Percentiles rank a stretch among this genome's conserved stretches.
Evolutionary conservation across 2,797 vertebrate species (phyloP).

Genomic region (Triplophysa bombifrons): DNA sequence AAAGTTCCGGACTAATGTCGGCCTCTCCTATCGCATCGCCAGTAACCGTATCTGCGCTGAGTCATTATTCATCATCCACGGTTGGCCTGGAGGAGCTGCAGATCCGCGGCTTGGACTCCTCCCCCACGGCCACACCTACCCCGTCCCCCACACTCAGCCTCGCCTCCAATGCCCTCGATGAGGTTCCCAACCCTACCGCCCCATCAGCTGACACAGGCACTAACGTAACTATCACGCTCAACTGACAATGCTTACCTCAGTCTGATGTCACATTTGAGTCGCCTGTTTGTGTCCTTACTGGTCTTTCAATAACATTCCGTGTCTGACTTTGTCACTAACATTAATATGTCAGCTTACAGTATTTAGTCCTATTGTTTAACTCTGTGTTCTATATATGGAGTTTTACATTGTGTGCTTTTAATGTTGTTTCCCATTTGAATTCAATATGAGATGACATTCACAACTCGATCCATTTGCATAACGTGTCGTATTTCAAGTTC

Average conservation of each 20-base stretch:
- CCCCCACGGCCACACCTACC: conserved; percentile 80
- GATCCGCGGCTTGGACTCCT: conserved; percentile 82
- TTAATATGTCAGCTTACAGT: conserved; percentile 9
- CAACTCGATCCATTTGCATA: neutral
- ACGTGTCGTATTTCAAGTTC: neutral
- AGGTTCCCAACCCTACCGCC: conserved; percentile 70
- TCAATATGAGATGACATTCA: neutral
- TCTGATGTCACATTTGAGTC: conserved; percentile 15
- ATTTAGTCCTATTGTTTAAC: neutral
- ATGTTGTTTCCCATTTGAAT: conserved; percentile 17
- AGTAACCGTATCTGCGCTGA: conserved; percentile 82
- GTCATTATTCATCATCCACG: conserved; percentile 86
- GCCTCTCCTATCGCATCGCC: conserved; percentile 73
- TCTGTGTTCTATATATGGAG: conserved; percentile 1
- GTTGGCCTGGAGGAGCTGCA: conserved; percentile 87
- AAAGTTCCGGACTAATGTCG: conserved; percentile 44
- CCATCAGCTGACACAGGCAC: conserved; percentile 79
- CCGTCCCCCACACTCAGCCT: conserved; percentile 89
- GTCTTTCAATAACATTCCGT: conserved; percentile 57
- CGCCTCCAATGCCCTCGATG: conserved; percentile 76
- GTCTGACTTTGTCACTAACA: conserved; percentile 32
- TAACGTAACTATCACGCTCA: conserved; percentile 84
- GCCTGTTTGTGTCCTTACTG: conserved; percentile 43
- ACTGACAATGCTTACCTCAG: conserved; percentile 38
- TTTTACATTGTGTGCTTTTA: conserved; percentile 12